These are phyloP conservation scores for Pseudorhiza aurosa DNA, from an alignment of 30 jellyfish, hydroid and myxozoan genomes.

Conservation along the genomic window DNA sequence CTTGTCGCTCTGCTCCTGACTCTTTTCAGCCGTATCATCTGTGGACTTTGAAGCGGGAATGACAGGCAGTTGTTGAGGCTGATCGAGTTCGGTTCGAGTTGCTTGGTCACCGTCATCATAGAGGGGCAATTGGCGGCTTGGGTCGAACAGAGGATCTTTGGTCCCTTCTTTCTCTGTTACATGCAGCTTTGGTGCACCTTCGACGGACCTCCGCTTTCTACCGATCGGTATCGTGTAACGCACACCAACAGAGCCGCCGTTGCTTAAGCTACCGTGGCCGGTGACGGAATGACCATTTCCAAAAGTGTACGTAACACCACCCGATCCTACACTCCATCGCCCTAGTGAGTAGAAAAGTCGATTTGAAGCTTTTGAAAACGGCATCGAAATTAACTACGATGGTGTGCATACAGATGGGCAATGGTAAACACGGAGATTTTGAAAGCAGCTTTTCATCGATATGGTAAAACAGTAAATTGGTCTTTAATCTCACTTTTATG, in stretches of 20 bases:
- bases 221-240: not conserved
- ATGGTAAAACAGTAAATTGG: too few species aligned
- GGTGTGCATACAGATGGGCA: too few species aligned
- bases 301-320: not conserved
- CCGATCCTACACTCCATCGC: constrained; percentile 5
- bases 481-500: too few species aligned
- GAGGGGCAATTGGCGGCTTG: not conserved
- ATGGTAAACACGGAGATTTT: too few species aligned
- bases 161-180: not conserved
- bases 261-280: not conserved
- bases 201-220: constrained; percentile 1
- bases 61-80: not conserved
- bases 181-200: not conserved
- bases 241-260: not conserved
- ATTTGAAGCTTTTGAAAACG: too few species aligned
- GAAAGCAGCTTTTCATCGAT: too few species aligned
- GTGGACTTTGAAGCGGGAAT: not conserved
- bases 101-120: not conserved
- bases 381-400: too few species aligned
- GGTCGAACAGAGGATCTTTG: not conserved
- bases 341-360: too few species aligned
- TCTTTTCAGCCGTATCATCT: not conserved
- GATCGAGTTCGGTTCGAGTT: not conserved
- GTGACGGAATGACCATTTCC: not conserved
- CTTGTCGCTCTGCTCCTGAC: not conserved